These are phyloP conservation scores for Philopedon plagiatum DNA, from an alignment of 2,888 invertebrate species.

Conservation along the genomic window DNA sequence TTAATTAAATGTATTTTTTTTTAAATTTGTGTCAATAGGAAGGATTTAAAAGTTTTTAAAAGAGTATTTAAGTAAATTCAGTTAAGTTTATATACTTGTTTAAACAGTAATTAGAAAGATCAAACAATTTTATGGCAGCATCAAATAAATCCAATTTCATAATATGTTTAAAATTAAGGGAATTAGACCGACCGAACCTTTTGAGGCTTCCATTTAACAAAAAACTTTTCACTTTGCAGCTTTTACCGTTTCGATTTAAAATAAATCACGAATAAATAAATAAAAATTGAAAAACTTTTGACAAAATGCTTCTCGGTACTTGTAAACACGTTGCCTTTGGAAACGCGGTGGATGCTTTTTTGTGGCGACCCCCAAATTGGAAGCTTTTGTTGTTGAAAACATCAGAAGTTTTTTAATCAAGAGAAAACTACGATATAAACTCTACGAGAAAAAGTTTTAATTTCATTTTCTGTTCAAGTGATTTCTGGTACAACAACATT, in stretches of 20 bases:
- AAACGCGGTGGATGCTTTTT: constrained; percentile 21
- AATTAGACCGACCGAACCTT: background rate
- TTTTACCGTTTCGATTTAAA: constrained; percentile 27
- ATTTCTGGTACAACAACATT: constrained; percentile 32
- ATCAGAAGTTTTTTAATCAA: constrained; percentile 48
- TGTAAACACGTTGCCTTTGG: constrained; percentile 43
- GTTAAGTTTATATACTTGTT: no score
- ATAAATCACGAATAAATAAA: constrained; percentile 44
- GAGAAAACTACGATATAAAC: constrained; percentile 46
- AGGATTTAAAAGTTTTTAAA: no score
- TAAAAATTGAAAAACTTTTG: constrained; percentile 46
- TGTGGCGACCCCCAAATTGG: constrained; percentile 46
- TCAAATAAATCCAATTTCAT: background rate
- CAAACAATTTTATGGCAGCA: background rate
- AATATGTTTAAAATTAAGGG: constrained; percentile 5
- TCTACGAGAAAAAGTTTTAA: constrained; percentile 41
- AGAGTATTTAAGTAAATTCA: no score
- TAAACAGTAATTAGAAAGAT: constrained; percentile 6
- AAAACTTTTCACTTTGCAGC: constrained; percentile 7
- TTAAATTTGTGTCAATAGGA: no score
- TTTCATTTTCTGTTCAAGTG: constrained; percentile 40
- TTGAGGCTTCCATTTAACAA: background rate
- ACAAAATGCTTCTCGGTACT: constrained; percentile 31
- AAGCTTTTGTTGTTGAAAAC: constrained; percentile 49
- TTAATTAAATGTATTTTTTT: no score